These are phyloP conservation scores for Donacobius atricapilla DNA, from an alignment of 2,113 vertebrate species.

Conservation along the genomic window DNA sequence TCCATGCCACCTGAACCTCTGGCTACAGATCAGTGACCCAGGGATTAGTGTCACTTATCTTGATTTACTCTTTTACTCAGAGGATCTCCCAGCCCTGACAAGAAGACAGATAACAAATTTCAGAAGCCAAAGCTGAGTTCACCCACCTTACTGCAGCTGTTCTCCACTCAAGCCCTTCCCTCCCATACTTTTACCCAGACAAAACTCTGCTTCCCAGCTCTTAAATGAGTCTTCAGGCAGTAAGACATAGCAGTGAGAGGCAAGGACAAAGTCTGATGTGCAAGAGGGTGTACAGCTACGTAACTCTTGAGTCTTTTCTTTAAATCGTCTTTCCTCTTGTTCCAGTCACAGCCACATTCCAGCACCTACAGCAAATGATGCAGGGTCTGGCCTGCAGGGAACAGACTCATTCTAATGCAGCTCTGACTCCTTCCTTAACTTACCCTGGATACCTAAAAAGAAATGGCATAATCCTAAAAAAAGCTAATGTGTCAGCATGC, in stretches of 20 bases:
- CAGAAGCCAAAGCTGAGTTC: background rate
- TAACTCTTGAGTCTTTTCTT: background rate
- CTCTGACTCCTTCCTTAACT: background rate
- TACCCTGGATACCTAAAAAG: background rate
- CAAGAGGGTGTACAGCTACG: background rate
- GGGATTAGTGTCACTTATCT: background rate
- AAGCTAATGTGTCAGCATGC: background rate
- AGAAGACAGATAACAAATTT: background rate
- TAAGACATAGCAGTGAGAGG: background rate
- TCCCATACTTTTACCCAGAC: background rate
- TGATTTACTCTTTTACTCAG: background rate
- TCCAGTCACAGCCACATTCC: background rate
- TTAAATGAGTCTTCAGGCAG: background rate
- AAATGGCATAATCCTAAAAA: background rate
- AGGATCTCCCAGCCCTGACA: background rate
- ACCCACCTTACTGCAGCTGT: background rate
- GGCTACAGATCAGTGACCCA: background rate
- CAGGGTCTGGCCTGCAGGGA: background rate
- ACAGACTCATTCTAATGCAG: background rate
- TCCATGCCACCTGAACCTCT: background rate
- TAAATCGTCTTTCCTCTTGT: background rate
- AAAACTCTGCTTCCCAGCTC: background rate
- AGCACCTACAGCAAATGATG: background rate
- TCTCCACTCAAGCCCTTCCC: background rate
- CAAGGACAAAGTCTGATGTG: background rate